These are phyloP conservation scores for Nebria salina DNA, from an alignment of 2,888 invertebrate species.

Conservation along the genomic window DNA sequence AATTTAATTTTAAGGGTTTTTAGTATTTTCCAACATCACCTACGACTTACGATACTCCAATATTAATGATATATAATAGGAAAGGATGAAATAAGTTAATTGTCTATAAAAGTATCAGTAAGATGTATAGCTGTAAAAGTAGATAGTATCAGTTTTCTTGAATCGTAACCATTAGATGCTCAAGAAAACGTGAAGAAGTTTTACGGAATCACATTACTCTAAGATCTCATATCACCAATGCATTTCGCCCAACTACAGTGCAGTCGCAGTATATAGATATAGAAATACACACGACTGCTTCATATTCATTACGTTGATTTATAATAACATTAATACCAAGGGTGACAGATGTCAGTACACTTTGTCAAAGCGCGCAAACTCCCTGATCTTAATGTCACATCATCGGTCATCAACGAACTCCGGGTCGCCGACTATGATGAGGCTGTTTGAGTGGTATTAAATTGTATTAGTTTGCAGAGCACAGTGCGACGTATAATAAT, in stretches of 20 bases:
- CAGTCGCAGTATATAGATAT: background rate
- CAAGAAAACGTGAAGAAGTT: background rate
- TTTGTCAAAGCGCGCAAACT: conserved; percentile 20
- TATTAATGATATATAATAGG: too few species aligned
- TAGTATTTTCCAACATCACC: too few species aligned
- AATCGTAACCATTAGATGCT: conserved; percentile 7
- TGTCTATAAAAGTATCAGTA: background rate
- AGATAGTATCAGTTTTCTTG: background rate
- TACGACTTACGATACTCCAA: too few species aligned
- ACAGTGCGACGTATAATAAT: conserved; percentile 32
- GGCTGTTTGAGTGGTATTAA: conserved; percentile 29
- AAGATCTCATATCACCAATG: background rate
- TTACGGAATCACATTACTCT: background rate
- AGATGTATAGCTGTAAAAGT: background rate
- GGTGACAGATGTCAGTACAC: conserved; percentile 36
- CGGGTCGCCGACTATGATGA: conserved; percentile 19
- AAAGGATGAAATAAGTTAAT: background rate
- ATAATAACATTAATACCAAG: conserved; percentile 36
- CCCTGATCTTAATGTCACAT: conserved; percentile 38
- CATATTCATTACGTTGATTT: conserved; percentile 39
- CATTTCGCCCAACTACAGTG: background rate
- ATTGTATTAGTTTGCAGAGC: conserved; percentile 34
- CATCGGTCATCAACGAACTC: conserved; percentile 36
- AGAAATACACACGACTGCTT: background rate
- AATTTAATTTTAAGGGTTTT: too few species aligned